Evolutionary conservation across 2,113 vertebrate species (phyloP), one percentile per base, ranked within the genome.

Genomic region (Oncorhynchus gorbuscha): DNA sequence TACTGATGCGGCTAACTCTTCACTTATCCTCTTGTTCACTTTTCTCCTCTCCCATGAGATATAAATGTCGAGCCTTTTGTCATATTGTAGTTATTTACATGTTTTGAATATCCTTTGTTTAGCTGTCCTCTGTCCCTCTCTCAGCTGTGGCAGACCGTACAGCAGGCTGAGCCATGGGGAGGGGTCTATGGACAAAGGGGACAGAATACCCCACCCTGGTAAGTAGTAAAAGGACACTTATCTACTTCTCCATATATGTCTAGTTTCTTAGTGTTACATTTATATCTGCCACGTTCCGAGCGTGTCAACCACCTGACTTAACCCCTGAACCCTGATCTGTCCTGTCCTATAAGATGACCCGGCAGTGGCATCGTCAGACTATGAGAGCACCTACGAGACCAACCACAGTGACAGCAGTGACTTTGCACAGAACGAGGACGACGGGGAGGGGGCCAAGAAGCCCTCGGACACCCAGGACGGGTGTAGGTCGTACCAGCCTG

Each of bases 331-430:
- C 16, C 16, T 55, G 51, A 5, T 69, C 30, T 51, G 22, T 76
- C 61, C 14, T 89, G 87, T 76, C 66, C 24, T 20, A 55, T 22
- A 61, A 99, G 98, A 99, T 83, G 96, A 99, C 79, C 89, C 91
- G 1, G 93, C 87, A 0, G 92, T 96, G 73, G 91, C 94, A 48
- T 98, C 96, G 11, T 98, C 98, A 59, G 97, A 98, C 87, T 99
- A 97, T 1, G 97, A 95, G 91, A 93, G 93, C 89, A 94, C 92
- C 73, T 93, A 93, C 11, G 94, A 98, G 93, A 97, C 96, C 90
- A 99, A 98, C 90, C 96, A 99, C 94, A 99, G 97, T 24, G 96
- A 98, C 84, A 95, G 96, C 94, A 98, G 97, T 0, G 96, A 98
- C 84, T 96, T 98, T n/a, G 90, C 96, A 62, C 97, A 96, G 85